Base-by-base conservation (phyloP, 2,113 vertebrate genomes). In the Phylloscopus trochilus region DNA sequence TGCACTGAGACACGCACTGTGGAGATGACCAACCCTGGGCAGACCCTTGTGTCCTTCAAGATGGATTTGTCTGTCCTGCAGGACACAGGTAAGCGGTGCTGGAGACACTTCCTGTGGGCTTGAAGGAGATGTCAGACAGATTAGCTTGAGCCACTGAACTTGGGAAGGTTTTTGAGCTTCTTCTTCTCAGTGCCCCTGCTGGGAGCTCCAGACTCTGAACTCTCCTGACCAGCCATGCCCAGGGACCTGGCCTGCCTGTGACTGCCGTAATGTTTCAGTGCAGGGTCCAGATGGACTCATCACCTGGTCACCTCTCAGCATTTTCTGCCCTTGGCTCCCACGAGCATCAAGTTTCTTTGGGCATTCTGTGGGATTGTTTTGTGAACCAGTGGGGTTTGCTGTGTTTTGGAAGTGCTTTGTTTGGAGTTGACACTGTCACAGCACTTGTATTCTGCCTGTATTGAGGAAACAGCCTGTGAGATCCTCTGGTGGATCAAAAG, bases 21-120 rank as follows among this genome's bases (percentile, higher is more conserved):
- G 91, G 98, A 97, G 88, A 94, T 98, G 90, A 98, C 97, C 88
- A 99, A 99, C 97, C 97, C 97, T 2, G 96, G 98, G 47, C 92
- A 49, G 10, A 83, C 98, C 5, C 96, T 97, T 0, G 98, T 98
- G 77, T 98, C 98, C 53, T 98, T 98, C 93, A 92, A 94, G 1
- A 81, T 96, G 5, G 76, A 97, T 21, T 90, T 69, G 33, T 96
- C n/a, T 11, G 87, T 68, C 56, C 97, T 99, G 79, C 37, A 37
- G 7, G 94, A 69, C 67, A 98, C 98, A 97, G 98, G 98, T 99
- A 97, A 93, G 62, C 37, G 30, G 41, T 15, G 64, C 69, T 26
- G 21, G 63, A 67, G 44, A 75, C 13, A 16, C 31, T 55, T 76
- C 46, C 20, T 11, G 2, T 47, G 15, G 55, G 7, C 73, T 49